Evolutionary conservation across 1,140 invertebrate genomes (phyloP).

Genomic region (Apis mellifera): Amel_HAv3.1 CM009935.2:10498501-10499000

Average conservation of each 20-base stretch:
- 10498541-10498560: background rate
- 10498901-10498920: background rate
- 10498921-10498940: slow-evolving; percentile 9
- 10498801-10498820: slow-evolving; percentile 46
- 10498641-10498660: too few relatives aligned
- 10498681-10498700: too few relatives aligned
- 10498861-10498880: background rate
- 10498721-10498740: too few relatives aligned
- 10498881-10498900: background rate
- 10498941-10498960: slow-evolving; percentile 12
- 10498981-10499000: background rate
- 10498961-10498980: background rate
- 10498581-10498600: too few relatives aligned
- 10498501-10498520: background rate
- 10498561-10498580: too few relatives aligned
- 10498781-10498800: background rate
- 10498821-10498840: slow-evolving; percentile 24
- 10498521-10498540: background rate
- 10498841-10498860: slow-evolving; percentile 5
- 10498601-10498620: too few relatives aligned
- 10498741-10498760: too few relatives aligned
- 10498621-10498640: too few relatives aligned
- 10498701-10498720: too few relatives aligned
- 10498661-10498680: too few relatives aligned
- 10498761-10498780: too few relatives aligned